A percentile compares a stretch with the other conserved stretches of the same genome.
Conservation (phyloP, 2,113 vertebrate species). For the Paramisgurnus dabryanus region DNA sequence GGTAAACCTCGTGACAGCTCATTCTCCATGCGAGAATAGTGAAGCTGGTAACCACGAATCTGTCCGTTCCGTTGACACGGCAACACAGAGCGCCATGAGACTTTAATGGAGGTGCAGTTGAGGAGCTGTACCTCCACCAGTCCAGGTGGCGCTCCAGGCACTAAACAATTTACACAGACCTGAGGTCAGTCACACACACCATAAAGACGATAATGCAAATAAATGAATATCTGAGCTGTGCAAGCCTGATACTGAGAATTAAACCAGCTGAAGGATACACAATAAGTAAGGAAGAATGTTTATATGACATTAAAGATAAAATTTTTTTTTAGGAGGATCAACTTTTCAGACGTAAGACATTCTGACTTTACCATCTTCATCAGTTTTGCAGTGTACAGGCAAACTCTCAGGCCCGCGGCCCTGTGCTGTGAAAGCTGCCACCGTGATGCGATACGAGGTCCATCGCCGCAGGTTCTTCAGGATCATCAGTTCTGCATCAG, state of each 20-base stretch:
- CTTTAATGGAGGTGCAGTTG: constrained; percentile 87
- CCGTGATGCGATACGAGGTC: constrained; percentile 88
- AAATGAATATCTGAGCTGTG: not conserved
- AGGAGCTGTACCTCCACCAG: constrained; percentile 89
- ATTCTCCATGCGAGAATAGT: constrained; percentile 85
- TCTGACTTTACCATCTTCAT: constrained; percentile 85
- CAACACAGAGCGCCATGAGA: constrained; percentile 87
- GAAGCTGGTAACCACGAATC: constrained; percentile 93
- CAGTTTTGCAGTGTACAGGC: constrained; percentile 84
- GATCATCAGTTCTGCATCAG: constrained; percentile 78
- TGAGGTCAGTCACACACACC: too few relatives aligned
- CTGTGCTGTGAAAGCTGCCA: constrained; percentile 82
- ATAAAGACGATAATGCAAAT: not conserved
- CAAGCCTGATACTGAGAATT: too few relatives aligned
- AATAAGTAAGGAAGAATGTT: too few relatives aligned
- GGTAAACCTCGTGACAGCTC: constrained; percentile 85
- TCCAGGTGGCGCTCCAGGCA: constrained; percentile 89
- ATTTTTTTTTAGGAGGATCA: too few relatives aligned
- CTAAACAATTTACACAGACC: constrained; percentile 62
- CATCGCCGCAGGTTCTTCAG: constrained; percentile 90
- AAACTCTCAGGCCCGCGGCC: constrained; percentile 87
- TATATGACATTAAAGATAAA: too few relatives aligned
- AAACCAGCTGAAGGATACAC: too few relatives aligned
- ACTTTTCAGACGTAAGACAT: too few relatives aligned
- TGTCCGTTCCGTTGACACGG: constrained; percentile 88